Base-by-base conservation (phyloP, 2,888 invertebrate species). In the Corythucha ciliata region DNA sequence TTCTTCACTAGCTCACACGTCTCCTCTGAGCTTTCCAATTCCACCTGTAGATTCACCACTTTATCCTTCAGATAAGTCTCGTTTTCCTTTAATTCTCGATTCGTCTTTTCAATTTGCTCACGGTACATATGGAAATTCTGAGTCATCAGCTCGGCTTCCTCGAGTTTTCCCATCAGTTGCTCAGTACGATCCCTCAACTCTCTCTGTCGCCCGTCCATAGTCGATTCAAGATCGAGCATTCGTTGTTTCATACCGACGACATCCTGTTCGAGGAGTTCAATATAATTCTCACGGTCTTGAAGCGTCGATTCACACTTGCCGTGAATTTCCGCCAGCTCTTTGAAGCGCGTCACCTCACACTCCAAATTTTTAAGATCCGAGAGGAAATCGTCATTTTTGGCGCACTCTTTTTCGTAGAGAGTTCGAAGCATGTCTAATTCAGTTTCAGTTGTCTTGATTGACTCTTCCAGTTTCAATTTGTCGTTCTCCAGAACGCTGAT, bases 281-380 rank as follows among this genome's bases (percentile, higher is more conserved):
- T 80, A 56, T 80, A 81, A 41, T 81, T 72, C 63, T 83, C 80
- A 55, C 81, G 72, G 66, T 86, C 84, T 64, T 81, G 81, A 10
- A 86, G 66, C 68, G 53, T 52, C 18, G 47, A 41, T 12, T 37
- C 41, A 2, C 57, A 45, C 40, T 56, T 52, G 32, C 57, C 52
- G 20, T 48, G 45, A 26, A 58, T 40, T 24, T 44, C 58, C 68
- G 68, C 34, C 68, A 63, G 63, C 71, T 72, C 57, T 70, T 64
- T 58, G 67, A 67, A 62, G 47, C 57, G 54, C 14, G 57, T 49
- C 55, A 61, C 51, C 56, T 63, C 62, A 10, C 53, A 46, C 57
- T 62, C 58, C 33, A 58, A 69, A 66, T 54, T 64, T 58, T 63
- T 33, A 21, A 57, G 34, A 32, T 57, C 55, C 1, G 54, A 72